Evolutionary conservation across 2,888 invertebrate species (phyloP).

Genomic region (Cancer borealis): DNA sequence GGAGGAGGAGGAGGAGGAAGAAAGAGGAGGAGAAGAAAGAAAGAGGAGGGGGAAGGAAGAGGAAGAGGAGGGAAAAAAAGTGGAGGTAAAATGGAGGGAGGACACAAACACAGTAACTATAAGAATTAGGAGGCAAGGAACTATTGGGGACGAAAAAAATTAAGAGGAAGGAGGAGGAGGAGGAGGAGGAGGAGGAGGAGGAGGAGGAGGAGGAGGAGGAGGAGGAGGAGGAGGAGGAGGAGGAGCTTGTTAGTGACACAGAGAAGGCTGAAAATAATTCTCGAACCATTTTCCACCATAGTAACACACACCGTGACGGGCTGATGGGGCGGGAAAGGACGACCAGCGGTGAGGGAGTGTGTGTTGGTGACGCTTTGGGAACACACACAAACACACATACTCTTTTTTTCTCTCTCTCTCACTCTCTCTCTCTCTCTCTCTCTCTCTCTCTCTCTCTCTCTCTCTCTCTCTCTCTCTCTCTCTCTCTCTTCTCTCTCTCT

Average conservation of each 20-base stretch:
- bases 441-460: background rate
- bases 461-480: slow-evolving; percentile 12
- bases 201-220: background rate
- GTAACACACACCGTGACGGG: background rate
- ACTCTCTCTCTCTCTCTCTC: slow-evolving; percentile 4
- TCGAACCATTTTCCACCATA: background rate
- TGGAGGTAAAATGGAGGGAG: no score
- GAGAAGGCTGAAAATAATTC: background rate
- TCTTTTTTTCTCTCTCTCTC: background rate
- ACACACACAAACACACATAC: no score
- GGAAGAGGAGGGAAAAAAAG: no score
- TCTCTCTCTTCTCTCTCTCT: background rate
- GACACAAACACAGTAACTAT: no score
- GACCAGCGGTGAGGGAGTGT: background rate
- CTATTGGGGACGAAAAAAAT: background rate
- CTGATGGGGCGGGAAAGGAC: background rate
- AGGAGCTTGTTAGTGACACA: slow-evolving; percentile 4
- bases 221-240: background rate
- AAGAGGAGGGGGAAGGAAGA: background rate
- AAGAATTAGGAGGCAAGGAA: no score
- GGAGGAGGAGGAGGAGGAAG: background rate
- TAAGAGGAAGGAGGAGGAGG: background rate
- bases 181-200: no score
- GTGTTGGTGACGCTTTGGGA: background rate
- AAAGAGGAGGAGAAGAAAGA: background rate